Conservation (phyloP, 2,797 vertebrate species). For the Odontamblyopus lacepedii region DNA sequence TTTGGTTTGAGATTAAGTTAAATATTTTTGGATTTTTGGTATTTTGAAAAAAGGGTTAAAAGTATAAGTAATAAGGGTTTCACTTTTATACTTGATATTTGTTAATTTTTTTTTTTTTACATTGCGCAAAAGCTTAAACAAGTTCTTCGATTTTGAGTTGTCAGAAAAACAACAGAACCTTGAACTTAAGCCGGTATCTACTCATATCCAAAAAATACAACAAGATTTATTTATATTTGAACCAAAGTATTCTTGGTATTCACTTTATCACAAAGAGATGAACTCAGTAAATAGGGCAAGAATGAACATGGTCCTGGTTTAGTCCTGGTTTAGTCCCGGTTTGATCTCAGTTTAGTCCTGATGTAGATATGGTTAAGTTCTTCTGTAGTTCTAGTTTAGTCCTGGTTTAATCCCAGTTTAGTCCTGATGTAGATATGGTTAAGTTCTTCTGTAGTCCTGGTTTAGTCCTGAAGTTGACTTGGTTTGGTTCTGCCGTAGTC, state of each 20-base stretch:
- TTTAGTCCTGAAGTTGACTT: too few species aligned
- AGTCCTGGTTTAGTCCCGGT: neutral
- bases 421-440: conserved; percentile 2
- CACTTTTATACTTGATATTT: conserved; percentile 17
- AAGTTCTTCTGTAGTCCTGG: neutral
- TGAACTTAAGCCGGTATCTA: neutral
- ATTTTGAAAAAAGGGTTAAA: too few species aligned
- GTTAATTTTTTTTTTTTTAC: neutral
- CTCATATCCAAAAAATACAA: neutral
- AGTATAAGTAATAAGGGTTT: neutral
- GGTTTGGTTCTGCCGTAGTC: conserved; percentile 9
- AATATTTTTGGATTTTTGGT: neutral
- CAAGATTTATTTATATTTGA: neutral
- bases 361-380: conserved; percentile 5
- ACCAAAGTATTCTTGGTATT: neutral
- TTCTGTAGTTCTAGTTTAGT: neutral
- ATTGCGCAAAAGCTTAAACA: neutral
- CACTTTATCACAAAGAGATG: neutral
- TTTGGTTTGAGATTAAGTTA: neutral
- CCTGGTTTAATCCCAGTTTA: neutral
- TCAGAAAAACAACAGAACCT: conserved; percentile 2
- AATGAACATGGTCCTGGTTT: neutral
- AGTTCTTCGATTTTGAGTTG: neutral
- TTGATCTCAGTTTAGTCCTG: neutral
- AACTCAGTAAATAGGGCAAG: too few species aligned